Conservation (phyloP, 1,140 invertebrate genomes). For the Laupala kohalensis region DNA sequence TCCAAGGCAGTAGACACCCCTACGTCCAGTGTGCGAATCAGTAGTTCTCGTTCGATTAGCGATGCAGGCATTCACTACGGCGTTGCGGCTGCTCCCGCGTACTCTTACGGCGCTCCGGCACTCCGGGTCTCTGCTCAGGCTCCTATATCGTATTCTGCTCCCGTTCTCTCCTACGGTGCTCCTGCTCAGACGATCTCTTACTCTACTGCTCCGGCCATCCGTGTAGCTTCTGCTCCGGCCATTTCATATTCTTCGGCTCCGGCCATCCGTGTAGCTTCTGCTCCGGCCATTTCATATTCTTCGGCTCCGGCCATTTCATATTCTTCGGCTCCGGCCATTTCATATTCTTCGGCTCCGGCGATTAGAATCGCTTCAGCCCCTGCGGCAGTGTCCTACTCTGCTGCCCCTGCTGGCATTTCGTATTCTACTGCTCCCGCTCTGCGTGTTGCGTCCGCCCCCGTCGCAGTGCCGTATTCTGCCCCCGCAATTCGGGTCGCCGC, state of each 20-base stretch:
- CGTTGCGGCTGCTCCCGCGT: constrained; percentile 13
- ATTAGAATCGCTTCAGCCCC: constrained; percentile 3
- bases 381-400: constrained; percentile 8
- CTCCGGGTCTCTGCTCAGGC: background rate
- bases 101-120: constrained; percentile 16
- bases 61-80: constrained; percentile 30
- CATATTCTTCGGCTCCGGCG: constrained; percentile 14
- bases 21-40: constrained; percentile 45
- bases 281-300: background rate
- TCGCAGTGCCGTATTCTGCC: background rate
- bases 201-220: constrained; percentile 12
- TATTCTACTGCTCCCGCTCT: constrained; percentile 13
- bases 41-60: constrained; percentile 43
- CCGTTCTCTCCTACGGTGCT: constrained; percentile 6
- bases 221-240: too few species aligned
- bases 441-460: background rate
- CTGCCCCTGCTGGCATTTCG: constrained; percentile 3
- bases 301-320: background rate
- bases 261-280: constrained; percentile 1
- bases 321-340: background rate
- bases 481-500: background rate
- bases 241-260: constrained; percentile 13
- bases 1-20: constrained; percentile 46
- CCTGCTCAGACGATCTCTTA: constrained; percentile 4
- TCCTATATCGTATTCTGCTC: background rate